A percentile compares a stretch with the other conserved stretches of the same genome.
These are phyloP conservation scores for Ennomos fuscantarius DNA, from an alignment of 2,888 invertebrate genomes.

Conservation along the genomic window DNA sequence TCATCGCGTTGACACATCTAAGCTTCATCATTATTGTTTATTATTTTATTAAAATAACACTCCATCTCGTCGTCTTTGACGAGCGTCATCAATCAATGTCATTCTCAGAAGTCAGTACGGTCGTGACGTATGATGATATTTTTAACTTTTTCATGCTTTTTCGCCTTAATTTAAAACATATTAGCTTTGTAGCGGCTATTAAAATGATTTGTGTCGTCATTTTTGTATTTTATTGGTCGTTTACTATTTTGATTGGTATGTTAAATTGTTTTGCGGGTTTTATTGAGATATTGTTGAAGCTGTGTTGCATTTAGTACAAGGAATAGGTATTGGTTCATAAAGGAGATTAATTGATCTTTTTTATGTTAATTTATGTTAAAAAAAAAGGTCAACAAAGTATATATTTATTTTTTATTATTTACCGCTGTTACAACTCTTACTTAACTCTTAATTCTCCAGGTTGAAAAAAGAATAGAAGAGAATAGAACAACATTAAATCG, in stretches of 20 bases:
- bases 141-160: constrained; percentile 37
- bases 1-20: constrained; percentile 27
- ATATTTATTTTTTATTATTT: too few species aligned
- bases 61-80: constrained; percentile 37
- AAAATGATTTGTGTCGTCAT: constrained; percentile 32
- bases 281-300: not conserved
- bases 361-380: too few species aligned
- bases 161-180: constrained; percentile 32
- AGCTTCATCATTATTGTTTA: constrained; percentile 33
- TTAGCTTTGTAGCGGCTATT: constrained; percentile 31
- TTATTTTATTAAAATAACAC: constrained; percentile 41
- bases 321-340: too few species aligned
- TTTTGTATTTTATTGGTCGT: constrained; percentile 21
- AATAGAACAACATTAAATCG: too few species aligned
- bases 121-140: constrained; percentile 35
- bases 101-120: constrained; percentile 25
- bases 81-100: constrained; percentile 44
- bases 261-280: constrained; percentile 2
- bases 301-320: too few species aligned
- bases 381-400: too few species aligned
- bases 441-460: too few species aligned
- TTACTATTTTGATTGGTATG: constrained; percentile 22
- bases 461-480: too few species aligned
- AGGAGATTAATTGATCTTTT: too few species aligned
- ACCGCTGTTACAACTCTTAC: too few species aligned